phyloP scores from a whole-genome alignment of 2,888 invertebrate species.

The Drosophila nr. perissopoda region DNA sequence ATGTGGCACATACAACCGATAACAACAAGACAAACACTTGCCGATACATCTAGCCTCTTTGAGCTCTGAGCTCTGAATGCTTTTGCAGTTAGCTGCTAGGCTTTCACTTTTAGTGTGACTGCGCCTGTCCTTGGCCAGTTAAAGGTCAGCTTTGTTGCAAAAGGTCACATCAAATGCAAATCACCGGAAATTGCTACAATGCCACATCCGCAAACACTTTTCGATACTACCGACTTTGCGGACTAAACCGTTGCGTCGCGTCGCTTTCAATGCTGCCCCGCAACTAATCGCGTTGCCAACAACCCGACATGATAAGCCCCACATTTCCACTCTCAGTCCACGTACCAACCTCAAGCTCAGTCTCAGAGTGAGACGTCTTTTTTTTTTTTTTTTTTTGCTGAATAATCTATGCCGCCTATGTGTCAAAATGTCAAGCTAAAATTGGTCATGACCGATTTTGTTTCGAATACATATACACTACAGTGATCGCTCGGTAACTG shows the following conservation, averaged over 20 bases:
- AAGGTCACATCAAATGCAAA: constrained; percentile 42
- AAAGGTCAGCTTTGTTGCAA: constrained; percentile 21
- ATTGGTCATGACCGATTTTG: constrained; percentile 69
- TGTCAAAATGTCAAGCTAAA: constrained; percentile 72
- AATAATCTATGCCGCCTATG: constrained; percentile 39
- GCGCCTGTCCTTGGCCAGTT: constrained; percentile 25
- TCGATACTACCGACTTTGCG: constrained; percentile 24
- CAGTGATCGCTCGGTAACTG: neutral
- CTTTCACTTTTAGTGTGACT: constrained; percentile 21
- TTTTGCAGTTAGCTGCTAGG: neutral
- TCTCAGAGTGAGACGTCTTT: constrained; percentile 10
- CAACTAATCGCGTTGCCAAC: constrained; percentile 63
- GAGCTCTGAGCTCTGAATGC: constrained; percentile 43
- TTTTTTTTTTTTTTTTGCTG: neutral
- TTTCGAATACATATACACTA: constrained; percentile 16
- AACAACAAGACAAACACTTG: constrained; percentile 40
- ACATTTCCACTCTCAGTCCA: neutral
- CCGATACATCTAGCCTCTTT: constrained; percentile 19
- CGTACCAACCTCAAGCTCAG: neutral
- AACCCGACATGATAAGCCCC: constrained; percentile 35
- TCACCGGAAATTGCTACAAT: constrained; percentile 40
- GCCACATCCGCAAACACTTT: constrained; percentile 45
- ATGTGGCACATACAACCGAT: constrained; percentile 11
- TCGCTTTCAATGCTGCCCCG: constrained; percentile 45
- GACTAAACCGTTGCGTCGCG: constrained; percentile 25